phyloP scores from a whole-genome alignment of 2,888 invertebrate genomes.

The Polydesmus complanatus region DNA sequence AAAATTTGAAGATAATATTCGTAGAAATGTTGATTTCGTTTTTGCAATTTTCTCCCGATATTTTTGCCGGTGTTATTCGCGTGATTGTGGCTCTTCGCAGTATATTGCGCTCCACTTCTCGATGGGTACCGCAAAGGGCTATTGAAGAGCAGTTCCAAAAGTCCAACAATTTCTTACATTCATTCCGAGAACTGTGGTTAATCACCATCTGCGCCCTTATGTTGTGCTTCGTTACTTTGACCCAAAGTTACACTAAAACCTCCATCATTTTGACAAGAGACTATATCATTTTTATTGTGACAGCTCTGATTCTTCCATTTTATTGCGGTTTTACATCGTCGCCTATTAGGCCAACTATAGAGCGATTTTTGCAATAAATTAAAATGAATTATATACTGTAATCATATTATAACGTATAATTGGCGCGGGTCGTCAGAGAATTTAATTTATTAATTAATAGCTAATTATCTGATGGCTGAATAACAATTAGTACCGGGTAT shows the following conservation, averaged over 20 bases:
- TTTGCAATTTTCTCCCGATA: conserved; percentile 18
- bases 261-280: conserved; percentile 17
- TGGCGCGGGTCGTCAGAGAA: too few relatives aligned
- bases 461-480: too few relatives aligned
- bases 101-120: conserved; percentile 6
- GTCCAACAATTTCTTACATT: conserved; percentile 13
- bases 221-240: conserved; percentile 11
- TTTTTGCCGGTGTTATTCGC: conserved; percentile 16
- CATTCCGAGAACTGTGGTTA: conserved; percentile 17
- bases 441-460: too few relatives aligned
- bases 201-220: conserved; percentile 11
- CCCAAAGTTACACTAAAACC: conserved; percentile 16
- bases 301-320: conserved; percentile 9
- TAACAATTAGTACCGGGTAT: too few relatives aligned
- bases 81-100: conserved; percentile 15
- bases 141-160: conserved; percentile 18
- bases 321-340: conserved; percentile 17
- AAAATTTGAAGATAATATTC: conserved; percentile 17
- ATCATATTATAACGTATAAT: too few relatives aligned
- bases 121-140: conserved; percentile 18
- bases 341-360: conserved; percentile 2
- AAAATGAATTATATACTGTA: too few relatives aligned
- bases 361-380: neutral
- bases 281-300: conserved; percentile 16
- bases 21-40: conserved; percentile 16